phyloP scores from a whole-genome alignment of 1,140 invertebrate genomes.

The Lasioglossum albipes region DNA sequence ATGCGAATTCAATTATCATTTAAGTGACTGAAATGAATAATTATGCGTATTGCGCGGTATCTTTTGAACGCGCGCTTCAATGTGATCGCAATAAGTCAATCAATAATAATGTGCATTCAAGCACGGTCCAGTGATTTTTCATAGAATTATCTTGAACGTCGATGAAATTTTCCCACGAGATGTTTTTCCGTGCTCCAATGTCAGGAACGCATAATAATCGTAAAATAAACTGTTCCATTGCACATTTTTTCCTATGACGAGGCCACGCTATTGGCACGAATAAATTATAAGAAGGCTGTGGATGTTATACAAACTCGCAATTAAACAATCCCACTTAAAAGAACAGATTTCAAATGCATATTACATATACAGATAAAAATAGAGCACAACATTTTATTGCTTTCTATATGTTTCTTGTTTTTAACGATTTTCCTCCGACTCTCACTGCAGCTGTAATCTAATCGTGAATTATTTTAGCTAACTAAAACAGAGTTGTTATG shows the following conservation, averaged over 20 bases:
- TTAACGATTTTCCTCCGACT: too few species aligned
- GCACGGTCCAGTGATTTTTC: not conserved
- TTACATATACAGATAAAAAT: too few species aligned
- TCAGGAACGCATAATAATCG: not conserved
- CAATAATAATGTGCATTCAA: not conserved
- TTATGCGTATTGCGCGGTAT: not conserved
- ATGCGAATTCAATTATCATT: not conserved
- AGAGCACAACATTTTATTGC: too few species aligned
- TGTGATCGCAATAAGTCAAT: not conserved
- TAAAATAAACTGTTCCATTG: not conserved
- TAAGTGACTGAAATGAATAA: not conserved
- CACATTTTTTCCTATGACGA: not conserved
- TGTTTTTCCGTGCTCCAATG: slow-evolving; percentile 22
- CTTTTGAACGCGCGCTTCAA: not conserved
- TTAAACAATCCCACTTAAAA: too few species aligned
- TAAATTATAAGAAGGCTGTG: not conserved
- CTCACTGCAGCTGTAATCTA: too few species aligned
- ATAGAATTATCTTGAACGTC: not conserved
- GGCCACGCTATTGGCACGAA: not conserved
- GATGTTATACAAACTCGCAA: not conserved
- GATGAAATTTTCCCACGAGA: not conserved
- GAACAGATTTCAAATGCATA: too few species aligned
- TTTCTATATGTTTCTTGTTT: too few species aligned
- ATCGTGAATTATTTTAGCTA: too few species aligned
- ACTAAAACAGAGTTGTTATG: too few species aligned